Conservation (phyloP, 2,797 vertebrate genomes). For the Enteromius viviparus region DNA sequence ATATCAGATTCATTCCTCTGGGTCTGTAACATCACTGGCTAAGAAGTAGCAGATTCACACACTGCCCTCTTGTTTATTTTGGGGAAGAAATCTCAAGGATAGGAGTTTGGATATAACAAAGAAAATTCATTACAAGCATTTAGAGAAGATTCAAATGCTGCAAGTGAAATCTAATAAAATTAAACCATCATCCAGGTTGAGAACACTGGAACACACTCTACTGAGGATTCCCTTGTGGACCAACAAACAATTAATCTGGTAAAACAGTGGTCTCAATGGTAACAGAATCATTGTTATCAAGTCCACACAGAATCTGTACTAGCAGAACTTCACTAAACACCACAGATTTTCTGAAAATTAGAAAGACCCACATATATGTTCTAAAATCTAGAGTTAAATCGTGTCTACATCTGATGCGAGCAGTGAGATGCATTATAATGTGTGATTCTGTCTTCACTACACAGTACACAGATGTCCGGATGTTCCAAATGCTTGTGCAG, state of each 20-base stretch:
- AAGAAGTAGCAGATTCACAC: neutral
- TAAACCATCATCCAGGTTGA: neutral
- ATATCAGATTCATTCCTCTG: neutral
- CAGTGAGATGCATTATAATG: neutral
- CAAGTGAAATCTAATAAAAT: neutral
- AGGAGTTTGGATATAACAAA: neutral
- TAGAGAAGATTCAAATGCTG: neutral
- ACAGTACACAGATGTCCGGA: neutral
- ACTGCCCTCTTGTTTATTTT: constrained; percentile 5
- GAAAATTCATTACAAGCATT: neutral
- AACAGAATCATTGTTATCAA: neutral
- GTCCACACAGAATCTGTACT: neutral
- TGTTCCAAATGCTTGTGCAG: neutral
- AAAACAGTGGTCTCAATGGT: neutral
- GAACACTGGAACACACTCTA: neutral
- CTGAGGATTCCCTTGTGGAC: neutral
- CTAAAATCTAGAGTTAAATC: neutral
- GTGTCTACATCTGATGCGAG: neutral
- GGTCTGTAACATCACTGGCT: neutral
- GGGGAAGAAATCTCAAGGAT: neutral
- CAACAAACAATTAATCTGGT: neutral
- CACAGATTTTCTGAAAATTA: neutral
- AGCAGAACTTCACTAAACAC: neutral
- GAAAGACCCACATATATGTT: neutral
- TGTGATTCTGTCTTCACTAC: neutral